Conservation (phyloP, 2,797 vertebrate genomes). For the Australoheros facetus region DNA sequence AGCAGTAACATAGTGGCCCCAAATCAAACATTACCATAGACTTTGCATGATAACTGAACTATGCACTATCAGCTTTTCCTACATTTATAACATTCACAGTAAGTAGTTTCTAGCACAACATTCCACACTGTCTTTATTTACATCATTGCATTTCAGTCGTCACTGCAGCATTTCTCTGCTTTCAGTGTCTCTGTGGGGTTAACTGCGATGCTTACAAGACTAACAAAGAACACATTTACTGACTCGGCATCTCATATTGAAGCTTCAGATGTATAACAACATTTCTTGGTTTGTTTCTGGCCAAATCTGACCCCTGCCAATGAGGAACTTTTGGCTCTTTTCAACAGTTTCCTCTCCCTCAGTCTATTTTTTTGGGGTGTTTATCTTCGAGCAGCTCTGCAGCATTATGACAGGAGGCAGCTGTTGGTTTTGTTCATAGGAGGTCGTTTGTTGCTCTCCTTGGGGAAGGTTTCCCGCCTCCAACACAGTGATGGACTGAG, state of each 20-base stretch:
- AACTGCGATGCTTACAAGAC: neutral
- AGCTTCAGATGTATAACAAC: neutral
- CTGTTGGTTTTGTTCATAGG: slow-evolving; percentile 97
- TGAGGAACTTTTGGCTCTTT: neutral
- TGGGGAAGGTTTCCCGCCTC: slow-evolving; percentile 90
- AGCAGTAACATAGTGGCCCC: neutral
- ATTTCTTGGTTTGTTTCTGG: slow-evolving; percentile 3
- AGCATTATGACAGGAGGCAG: slow-evolving; percentile 86
- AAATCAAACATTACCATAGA: slow-evolving; percentile 8
- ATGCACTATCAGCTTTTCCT: neutral
- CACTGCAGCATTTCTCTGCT: neutral
- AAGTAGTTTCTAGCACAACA: slow-evolving; percentile 10
- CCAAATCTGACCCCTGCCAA: neutral
- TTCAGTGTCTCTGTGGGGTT: neutral
- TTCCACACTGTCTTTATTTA: neutral
- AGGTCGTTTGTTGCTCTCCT: slow-evolving; percentile 79
- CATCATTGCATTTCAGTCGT: neutral
- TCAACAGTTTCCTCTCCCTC: neutral
- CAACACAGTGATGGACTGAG: slow-evolving; percentile 86
- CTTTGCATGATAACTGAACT: neutral
- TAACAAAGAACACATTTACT: neutral
- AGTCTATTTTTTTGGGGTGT: neutral
- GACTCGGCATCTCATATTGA: neutral
- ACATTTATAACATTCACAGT: slow-evolving; percentile 21
- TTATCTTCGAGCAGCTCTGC: neutral